phyloP scores from a whole-genome alignment of 2,888 invertebrate species.

The Didymodactylos carnosus region DNA sequence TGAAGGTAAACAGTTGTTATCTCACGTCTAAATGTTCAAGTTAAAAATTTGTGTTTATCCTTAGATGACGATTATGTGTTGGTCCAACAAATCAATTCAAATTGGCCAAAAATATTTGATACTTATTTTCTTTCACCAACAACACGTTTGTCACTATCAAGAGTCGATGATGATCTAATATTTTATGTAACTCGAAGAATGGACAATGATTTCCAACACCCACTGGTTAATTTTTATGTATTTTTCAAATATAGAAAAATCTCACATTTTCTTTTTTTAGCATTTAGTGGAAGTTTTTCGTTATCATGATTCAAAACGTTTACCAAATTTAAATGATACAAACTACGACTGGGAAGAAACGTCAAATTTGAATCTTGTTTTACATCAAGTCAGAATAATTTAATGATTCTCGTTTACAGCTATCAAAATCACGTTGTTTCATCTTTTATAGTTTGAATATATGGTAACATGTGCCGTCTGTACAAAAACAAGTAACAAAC shows the following conservation, averaged over 20 bases:
- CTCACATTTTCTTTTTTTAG: background rate
- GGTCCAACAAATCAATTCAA: background rate
- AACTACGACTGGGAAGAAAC: slow-evolving; percentile 97
- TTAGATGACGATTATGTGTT: background rate
- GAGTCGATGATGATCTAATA: background rate
- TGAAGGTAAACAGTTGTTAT: background rate
- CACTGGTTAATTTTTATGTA: background rate
- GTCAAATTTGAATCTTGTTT: slow-evolving; percentile 79
- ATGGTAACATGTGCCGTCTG: slow-evolving; percentile 89
- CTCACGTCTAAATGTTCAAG: background rate
- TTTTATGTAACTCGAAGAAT: background rate
- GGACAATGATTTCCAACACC: background rate
- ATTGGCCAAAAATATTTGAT: background rate
- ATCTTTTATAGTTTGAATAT: slow-evolving; percentile 56
- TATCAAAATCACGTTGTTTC: too few species aligned
- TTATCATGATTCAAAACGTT: background rate
- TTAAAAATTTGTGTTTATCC: too few species aligned
- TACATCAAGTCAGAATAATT: slow-evolving; percentile 52
- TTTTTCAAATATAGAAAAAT: too few species aligned
- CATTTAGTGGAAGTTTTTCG: background rate
- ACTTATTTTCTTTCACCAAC: background rate
- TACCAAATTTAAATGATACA: background rate
- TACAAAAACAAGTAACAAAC: slow-evolving; percentile 85
- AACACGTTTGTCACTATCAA: background rate
- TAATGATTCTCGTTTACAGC: slow-evolving; percentile 2